Conservation (phyloP, 2,888 invertebrate genomes). For the Drosophila paranaensis region DNA sequence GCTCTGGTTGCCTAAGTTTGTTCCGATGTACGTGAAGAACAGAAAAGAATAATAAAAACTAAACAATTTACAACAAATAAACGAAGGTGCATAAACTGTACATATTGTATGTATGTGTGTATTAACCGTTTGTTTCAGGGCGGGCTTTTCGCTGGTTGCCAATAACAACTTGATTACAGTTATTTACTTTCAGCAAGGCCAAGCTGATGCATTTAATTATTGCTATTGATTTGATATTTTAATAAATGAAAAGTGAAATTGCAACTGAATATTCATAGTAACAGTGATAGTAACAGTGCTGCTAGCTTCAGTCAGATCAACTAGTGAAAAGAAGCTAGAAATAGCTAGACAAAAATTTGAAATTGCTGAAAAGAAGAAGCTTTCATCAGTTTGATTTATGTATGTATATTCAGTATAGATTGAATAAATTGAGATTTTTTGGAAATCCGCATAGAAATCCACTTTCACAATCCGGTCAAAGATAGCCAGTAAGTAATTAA, state of each 20-base stretch:
- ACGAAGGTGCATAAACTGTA: slow-evolving; percentile 10
- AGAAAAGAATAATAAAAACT: slow-evolving; percentile 47
- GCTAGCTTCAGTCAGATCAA: too few relatives aligned
- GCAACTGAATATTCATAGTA: too few relatives aligned
- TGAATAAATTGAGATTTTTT: too few relatives aligned
- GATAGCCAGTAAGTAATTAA: too few relatives aligned
- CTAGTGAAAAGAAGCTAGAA: too few relatives aligned
- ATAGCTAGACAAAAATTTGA: too few relatives aligned
- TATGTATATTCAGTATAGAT: too few relatives aligned
- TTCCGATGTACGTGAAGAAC: slow-evolving; percentile 40
- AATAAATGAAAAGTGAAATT: background rate
- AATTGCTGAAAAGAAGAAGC: too few relatives aligned
- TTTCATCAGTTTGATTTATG: too few relatives aligned
- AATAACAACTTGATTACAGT: slow-evolving; percentile 19
- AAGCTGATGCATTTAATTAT: background rate
- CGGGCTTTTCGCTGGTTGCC: slow-evolving; percentile 18
- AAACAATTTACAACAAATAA: slow-evolving; percentile 16
- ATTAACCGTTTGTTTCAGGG: slow-evolving; percentile 1
- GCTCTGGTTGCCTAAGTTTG: slow-evolving; percentile 96
- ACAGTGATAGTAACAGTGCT: too few relatives aligned
- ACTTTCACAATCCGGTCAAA: too few relatives aligned
- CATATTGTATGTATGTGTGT: slow-evolving; percentile 6
- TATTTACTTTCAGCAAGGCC: slow-evolving; percentile 12
- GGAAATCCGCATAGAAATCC: too few relatives aligned
- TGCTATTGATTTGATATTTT: slow-evolving; percentile 21